A percentile compares a stretch with the other conserved stretches of the same genome.
Evolutionary conservation across 2,113 vertebrate genomes (phyloP).

Genomic region (Sardina pilchardus): DNA sequence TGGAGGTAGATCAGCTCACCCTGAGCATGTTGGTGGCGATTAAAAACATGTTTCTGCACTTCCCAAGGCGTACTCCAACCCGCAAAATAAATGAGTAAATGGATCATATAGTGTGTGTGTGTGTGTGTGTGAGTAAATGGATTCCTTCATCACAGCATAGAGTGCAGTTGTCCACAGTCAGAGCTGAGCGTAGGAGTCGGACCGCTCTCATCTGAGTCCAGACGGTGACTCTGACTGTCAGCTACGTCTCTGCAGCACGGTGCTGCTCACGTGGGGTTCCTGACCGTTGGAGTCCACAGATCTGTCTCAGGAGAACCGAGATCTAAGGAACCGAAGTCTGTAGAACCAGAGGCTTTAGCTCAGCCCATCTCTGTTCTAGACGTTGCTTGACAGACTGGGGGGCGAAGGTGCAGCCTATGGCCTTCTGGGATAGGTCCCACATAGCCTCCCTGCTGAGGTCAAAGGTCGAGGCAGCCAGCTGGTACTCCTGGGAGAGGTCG

Average conservation of each 20-base stretch:
- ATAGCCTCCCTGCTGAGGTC: constrained; percentile 76
- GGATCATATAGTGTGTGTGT: too few species aligned
- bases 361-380: constrained; percentile 81
- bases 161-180: background rate
- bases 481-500: constrained; percentile 89
- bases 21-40: background rate
- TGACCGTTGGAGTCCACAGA: background rate
- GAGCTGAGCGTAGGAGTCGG: background rate
- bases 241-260: background rate
- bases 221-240: background rate
- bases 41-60: background rate
- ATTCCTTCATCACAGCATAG: background rate
- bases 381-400: constrained; percentile 75
- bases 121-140: too few species aligned
- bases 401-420: constrained; percentile 86
- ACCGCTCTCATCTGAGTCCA: background rate
- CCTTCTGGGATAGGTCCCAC: constrained; percentile 85
- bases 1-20: background rate
- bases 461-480: constrained; percentile 86
- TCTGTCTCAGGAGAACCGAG: background rate
- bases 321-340: constrained; percentile 17
- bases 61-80: background rate
- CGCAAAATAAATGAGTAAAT: background rate
- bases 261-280: background rate
- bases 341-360: constrained; percentile 68